These are phyloP conservation scores for Tetragnatha versicolor DNA, from an alignment of 1,140 invertebrate species.

Conservation along the genomic window DNA sequence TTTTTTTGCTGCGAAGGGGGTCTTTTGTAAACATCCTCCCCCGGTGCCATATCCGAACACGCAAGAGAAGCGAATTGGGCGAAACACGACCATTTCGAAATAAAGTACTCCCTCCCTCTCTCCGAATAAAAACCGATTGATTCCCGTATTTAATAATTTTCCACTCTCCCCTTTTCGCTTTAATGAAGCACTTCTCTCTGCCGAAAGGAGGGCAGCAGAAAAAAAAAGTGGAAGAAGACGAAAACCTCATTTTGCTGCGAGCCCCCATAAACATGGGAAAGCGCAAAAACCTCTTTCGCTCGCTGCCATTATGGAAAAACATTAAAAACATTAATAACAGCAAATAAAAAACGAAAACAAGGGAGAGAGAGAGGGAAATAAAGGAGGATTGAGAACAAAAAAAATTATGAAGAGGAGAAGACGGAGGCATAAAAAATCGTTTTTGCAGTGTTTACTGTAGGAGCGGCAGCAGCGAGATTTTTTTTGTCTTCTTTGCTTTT, in stretches of 20 bases:
- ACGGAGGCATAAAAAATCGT: constrained; percentile 5
- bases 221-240: constrained; percentile 46
- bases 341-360: too few relatives aligned
- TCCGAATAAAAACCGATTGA: constrained; percentile 54
- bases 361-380: constrained; percentile 27
- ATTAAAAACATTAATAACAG: constrained; percentile 55
- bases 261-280: constrained; percentile 53
- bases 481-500: constrained; percentile 15
- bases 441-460: constrained; percentile 45
- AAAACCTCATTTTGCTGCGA: constrained; percentile 53
- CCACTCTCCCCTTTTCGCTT: constrained; percentile 20
- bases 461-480: constrained; percentile 44
- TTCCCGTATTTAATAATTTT: constrained; percentile 55
- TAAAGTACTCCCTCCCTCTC: too few relatives aligned
- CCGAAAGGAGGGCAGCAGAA: too few relatives aligned
- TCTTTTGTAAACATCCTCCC: too few relatives aligned
- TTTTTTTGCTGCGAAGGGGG: too few relatives aligned
- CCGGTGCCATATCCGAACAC: too few relatives aligned
- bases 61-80: too few relatives aligned
- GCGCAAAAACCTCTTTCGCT: too few relatives aligned
- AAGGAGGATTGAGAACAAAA: background rate
- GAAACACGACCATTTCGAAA: too few relatives aligned
- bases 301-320: constrained; percentile 54
- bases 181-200: constrained; percentile 56
- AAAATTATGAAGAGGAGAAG: constrained; percentile 22